Conservation (phyloP, 1,140 invertebrate species). For the Drosophila prosaltans region DNA sequence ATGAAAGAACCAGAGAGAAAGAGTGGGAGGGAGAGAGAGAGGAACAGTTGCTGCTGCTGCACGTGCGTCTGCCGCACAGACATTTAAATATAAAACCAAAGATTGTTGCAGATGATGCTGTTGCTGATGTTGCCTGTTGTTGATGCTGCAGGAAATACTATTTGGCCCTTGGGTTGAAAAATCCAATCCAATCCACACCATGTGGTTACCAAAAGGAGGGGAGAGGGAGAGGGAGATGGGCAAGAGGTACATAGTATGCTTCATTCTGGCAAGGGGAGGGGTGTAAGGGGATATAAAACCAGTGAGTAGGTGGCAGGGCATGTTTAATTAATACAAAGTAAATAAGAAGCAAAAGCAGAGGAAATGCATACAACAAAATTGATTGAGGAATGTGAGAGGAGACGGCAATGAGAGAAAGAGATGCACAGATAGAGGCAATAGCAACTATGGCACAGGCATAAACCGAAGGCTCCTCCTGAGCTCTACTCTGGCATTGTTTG, state of each 20-base stretch:
- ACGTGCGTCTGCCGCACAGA: constrained; percentile 73
- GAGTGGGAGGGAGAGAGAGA: neutral
- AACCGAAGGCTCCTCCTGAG: constrained; percentile 41
- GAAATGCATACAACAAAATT: constrained; percentile 63
- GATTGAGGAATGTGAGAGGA: constrained; percentile 69
- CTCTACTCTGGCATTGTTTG: constrained; percentile 18
- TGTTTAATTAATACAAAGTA: constrained; percentile 82
- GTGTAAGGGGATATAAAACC: neutral
- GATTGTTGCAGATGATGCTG: constrained; percentile 65
- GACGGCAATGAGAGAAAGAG: no score
- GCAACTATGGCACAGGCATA: neutral
- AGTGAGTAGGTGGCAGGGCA: constrained; percentile 65
- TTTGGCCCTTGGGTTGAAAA: constrained; percentile 52
- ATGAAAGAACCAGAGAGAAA: neutral
- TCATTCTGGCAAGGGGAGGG: no score
- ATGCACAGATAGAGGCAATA: constrained; percentile 11
- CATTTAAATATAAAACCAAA: constrained; percentile 78
- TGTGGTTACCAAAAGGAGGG: neutral
- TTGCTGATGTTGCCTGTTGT: constrained; percentile 55
- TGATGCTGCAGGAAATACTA: constrained; percentile 29
- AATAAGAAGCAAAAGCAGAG: constrained; percentile 64
- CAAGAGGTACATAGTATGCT: neutral
- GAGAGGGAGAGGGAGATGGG: no score
- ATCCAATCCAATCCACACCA: constrained; percentile 48
- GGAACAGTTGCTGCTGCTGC: constrained; percentile 36